These are phyloP conservation scores for Heterohyrax brucei DNA, from an alignment of 2,797 vertebrate genomes.

Conservation along the genomic window DNA sequence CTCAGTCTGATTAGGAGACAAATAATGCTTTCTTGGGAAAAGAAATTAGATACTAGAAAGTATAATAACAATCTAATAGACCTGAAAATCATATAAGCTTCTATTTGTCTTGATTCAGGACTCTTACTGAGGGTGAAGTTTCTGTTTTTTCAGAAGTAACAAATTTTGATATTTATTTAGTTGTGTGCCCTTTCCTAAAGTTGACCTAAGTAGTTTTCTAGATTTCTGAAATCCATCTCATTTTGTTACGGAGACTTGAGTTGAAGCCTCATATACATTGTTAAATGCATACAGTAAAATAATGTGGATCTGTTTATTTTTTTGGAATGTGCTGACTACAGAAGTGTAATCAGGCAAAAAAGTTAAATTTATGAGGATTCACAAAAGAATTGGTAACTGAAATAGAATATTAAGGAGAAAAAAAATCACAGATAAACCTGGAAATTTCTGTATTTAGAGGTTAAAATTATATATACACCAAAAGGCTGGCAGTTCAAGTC, in stretches of 20 bases:
- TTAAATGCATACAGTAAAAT: conserved; percentile 50
- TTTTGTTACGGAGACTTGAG: neutral
- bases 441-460: conserved; percentile 18
- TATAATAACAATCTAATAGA: conserved; percentile 5
- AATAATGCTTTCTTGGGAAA: neutral
- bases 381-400: neutral
- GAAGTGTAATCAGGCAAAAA: conserved; percentile 26
- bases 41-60: neutral
- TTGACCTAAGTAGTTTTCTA: neutral
- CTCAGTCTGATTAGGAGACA: neutral
- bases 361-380: conserved; percentile 34
- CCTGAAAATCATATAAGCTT: conserved; percentile 18
- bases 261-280: conserved; percentile 18
- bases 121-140: neutral
- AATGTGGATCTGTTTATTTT: neutral
- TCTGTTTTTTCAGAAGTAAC: conserved; percentile 11
- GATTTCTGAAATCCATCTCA: conserved; percentile 53
- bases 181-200: neutral
- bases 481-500: too few relatives aligned
- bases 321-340: neutral
- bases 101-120: conserved; percentile 10
- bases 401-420: neutral
- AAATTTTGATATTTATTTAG: conserved; percentile 34
- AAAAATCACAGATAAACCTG: neutral
- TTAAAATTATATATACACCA: neutral